phyloP scores from a whole-genome alignment of 2,797 vertebrate species.

The Silurus aristotelis region DNA sequence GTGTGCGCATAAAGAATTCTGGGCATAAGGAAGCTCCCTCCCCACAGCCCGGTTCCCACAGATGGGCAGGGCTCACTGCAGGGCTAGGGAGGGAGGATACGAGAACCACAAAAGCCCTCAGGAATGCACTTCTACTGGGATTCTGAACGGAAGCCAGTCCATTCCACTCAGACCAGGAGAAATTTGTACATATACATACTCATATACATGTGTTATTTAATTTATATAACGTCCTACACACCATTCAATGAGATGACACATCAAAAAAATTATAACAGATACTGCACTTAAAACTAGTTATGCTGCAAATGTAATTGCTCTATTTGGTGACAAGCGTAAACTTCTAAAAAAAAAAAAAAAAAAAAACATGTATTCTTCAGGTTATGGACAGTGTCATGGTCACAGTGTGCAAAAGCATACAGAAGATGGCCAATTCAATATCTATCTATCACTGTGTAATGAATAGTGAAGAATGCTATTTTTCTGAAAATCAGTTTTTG shows the following conservation, averaged over 20 bases:
- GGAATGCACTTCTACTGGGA: constrained; percentile 57
- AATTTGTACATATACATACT: constrained; percentile 34
- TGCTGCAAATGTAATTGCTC: not conserved
- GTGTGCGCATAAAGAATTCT: constrained; percentile 43
- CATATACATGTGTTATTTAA: constrained; percentile 11
- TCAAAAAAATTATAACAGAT: not conserved
- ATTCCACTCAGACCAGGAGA: constrained; percentile 41
- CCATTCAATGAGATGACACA: not conserved
- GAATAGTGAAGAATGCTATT: constrained; percentile 20
- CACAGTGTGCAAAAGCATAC: constrained; percentile 27
- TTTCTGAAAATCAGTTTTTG: constrained; percentile 21
- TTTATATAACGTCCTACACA: constrained; percentile 14
- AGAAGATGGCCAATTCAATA: constrained; percentile 38
- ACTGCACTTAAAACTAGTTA: not conserved
- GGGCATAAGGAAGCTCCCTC: constrained; percentile 48
- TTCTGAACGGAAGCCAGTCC: constrained; percentile 46
- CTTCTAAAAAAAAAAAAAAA: not conserved
- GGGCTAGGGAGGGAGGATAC: constrained; percentile 54
- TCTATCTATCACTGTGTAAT: constrained; percentile 54
- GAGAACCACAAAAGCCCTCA: constrained; percentile 57
- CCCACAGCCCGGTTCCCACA: constrained; percentile 55
- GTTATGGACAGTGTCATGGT: constrained; percentile 32
- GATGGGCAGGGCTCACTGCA: constrained; percentile 55
- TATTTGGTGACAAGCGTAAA: not conserved
- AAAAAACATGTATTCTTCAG: not conserved